Evolutionary conservation across 2,888 invertebrate species (phyloP).

Genomic region (Chrysolina haemoptera): DNA sequence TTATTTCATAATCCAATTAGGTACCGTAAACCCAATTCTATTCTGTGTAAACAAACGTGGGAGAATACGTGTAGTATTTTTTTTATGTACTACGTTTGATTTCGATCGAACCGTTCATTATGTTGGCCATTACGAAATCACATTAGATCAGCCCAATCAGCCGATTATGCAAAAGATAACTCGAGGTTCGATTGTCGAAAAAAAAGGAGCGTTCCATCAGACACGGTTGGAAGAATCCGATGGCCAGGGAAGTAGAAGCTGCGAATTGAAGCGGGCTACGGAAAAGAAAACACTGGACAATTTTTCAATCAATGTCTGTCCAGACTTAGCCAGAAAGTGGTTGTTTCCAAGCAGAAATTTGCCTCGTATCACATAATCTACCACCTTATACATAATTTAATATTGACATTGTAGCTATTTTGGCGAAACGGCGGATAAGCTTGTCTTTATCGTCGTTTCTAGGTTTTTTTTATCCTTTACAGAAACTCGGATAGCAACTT

Average conservation of each 20-base stretch:
- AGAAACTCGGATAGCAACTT: no score
- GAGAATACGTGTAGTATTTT: conserved; percentile 29
- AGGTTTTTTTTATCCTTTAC: no score
- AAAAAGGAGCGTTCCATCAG: conserved; percentile 44
- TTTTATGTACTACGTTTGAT: conserved; percentile 28
- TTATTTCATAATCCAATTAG: conserved; percentile 23
- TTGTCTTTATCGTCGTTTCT: no score
- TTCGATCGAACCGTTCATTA: conserved; percentile 30
- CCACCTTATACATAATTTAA: no score
- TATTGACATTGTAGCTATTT: no score
- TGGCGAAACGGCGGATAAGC: no score
- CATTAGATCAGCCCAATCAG: conserved; percentile 41
- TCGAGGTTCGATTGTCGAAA: conserved; percentile 46
- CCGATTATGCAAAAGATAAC: conserved; percentile 45
- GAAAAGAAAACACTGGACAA: no score
- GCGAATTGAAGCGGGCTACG: background rate
- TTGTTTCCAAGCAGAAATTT: no score
- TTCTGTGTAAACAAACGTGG: conserved; percentile 2
- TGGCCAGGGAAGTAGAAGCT: conserved; percentile 20
- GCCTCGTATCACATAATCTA: no score
- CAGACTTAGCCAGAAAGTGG: no score
- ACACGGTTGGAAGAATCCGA: conserved; percentile 42
- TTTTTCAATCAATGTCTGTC: no score
- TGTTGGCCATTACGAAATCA: conserved; percentile 36
- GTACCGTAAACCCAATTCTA: conserved; percentile 17